Percentiles rank a stretch among this genome's conserved stretches.
phyloP scores from a whole-genome alignment of 2,113 vertebrate species.

The Antigone vipio region DNA sequence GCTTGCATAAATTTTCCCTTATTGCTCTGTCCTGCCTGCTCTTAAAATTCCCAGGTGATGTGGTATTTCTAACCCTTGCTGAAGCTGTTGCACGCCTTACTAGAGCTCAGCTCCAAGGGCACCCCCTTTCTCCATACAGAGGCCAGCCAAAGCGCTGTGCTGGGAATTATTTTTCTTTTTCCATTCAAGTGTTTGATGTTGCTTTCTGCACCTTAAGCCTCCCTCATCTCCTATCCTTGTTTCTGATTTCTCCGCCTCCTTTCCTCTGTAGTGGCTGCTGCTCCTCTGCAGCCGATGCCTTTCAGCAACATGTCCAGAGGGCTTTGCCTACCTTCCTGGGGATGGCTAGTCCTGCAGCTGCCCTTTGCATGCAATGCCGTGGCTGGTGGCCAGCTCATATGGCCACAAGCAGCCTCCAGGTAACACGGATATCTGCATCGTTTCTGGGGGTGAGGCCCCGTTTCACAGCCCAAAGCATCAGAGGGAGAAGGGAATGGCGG shows the following conservation, averaged over 20 bases:
- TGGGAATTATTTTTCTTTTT: background rate
- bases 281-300: background rate
- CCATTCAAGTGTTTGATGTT: background rate
- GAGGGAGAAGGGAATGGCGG: background rate
- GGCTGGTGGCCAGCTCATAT: background rate
- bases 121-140: fast-evolving
- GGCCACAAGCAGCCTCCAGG: background rate
- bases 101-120: background rate
- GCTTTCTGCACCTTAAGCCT: background rate
- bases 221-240: background rate
- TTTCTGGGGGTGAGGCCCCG: background rate
- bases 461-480: background rate
- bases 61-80: background rate
- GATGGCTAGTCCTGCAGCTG: background rate
- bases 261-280: background rate
- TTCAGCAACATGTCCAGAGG: fast-evolving
- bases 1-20: background rate
- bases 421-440: fast-evolving
- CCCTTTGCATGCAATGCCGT: fast-evolving
- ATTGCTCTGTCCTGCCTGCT: background rate
- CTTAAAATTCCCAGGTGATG: background rate
- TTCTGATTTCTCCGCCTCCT: background rate
- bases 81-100: background rate
- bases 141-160: fast-evolving
- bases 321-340: background rate